These are phyloP conservation scores for Pitta sordida DNA, from an alignment of 2,113 vertebrate species.

Conservation along the genomic window DNA sequence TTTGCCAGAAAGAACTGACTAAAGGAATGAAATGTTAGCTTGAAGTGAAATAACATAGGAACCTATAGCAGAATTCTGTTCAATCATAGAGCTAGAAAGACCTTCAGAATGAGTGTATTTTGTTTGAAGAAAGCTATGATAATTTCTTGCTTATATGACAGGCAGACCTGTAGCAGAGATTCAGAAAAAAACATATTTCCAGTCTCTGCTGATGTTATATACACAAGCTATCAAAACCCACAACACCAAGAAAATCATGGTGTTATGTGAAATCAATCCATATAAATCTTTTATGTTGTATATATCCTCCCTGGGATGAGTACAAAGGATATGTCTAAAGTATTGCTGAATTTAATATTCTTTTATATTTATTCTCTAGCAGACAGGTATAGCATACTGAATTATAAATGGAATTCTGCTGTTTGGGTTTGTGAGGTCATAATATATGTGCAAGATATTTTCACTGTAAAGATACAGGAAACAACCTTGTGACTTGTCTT, in stretches of 20 bases:
- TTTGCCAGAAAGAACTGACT: slow-evolving; percentile 14
- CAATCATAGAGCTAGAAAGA: slow-evolving; percentile 30
- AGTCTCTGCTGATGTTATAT: slow-evolving; percentile 27
- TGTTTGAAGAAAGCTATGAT: slow-evolving; percentile 31
- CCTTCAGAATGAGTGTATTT: not conserved
- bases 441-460: not conserved
- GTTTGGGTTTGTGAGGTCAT: slow-evolving; percentile 4
- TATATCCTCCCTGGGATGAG: slow-evolving; percentile 27
- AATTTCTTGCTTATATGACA: slow-evolving; percentile 47
- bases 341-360: slow-evolving; percentile 26
- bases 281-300: slow-evolving; percentile 53
- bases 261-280: slow-evolving; percentile 49
- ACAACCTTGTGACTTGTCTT: not conserved
- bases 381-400: slow-evolving; percentile 19
- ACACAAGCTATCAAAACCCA: slow-evolving; percentile 61
- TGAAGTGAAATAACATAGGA: slow-evolving; percentile 31
- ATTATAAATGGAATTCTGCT: slow-evolving; percentile 55
- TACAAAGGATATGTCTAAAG: slow-evolving; percentile 38
- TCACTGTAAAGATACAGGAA: not conserved
- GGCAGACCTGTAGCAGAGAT: slow-evolving; percentile 33
- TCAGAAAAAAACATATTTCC: slow-evolving; percentile 53
- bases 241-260: slow-evolving; percentile 31
- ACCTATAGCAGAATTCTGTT: not conserved
- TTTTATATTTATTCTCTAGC: slow-evolving; percentile 47
- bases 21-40: slow-evolving; percentile 24